phyloP scores from a whole-genome alignment of 2,797 vertebrate genomes.

The Manis pentadactyla region DNA sequence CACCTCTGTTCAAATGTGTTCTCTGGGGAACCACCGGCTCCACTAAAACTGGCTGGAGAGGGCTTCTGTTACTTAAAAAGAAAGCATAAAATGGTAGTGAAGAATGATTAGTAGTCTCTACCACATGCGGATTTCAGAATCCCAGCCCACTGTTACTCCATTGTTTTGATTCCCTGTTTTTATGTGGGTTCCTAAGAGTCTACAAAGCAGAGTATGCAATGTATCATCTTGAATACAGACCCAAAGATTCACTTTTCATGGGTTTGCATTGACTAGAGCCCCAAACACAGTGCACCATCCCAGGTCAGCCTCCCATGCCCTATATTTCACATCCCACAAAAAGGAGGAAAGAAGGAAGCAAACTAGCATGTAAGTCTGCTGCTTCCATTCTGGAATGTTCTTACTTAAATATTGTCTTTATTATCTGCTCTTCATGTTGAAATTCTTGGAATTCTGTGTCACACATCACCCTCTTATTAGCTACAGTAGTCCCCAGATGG shows the following conservation, averaged over 20 bases:
- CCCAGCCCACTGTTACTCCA: background rate
- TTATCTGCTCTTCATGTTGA: background rate
- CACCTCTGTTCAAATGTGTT: background rate
- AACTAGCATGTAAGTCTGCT: background rate
- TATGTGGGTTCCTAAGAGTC: background rate
- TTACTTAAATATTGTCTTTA: background rate
- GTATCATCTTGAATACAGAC: background rate
- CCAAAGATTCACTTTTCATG: background rate
- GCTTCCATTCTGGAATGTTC: background rate
- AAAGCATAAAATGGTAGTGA: background rate
- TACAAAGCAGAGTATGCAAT: background rate
- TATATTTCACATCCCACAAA: background rate
- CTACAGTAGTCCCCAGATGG: background rate
- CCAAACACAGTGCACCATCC: background rate
- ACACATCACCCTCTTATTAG: background rate
- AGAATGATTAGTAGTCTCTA: background rate
- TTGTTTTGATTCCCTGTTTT: background rate
- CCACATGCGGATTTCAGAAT: background rate
- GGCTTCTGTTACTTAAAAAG: background rate
- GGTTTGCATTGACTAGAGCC: background rate
- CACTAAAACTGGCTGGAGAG: background rate
- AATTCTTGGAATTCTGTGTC: conserved; percentile 28
- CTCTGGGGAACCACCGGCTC: background rate
- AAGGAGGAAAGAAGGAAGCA: background rate
- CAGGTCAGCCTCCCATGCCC: background rate